Base-by-base conservation (phyloP, 1,140 invertebrate species). In the Sitodiplosis mosellana region DNA sequence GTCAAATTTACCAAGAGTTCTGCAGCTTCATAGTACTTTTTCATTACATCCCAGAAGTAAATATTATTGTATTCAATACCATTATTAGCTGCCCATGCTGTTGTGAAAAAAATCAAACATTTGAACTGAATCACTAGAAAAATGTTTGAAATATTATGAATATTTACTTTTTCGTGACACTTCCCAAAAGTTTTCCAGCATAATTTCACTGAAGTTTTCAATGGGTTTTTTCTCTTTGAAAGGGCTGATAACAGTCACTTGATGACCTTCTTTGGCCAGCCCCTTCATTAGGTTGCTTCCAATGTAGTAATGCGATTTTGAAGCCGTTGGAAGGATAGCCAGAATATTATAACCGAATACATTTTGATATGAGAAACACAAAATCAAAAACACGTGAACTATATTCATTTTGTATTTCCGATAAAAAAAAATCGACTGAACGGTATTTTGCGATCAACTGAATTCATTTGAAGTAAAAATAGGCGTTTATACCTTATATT, bases 221-320 rank as follows among this genome's bases (percentile, higher is more conserved):
- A 55, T 49, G 0, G 44, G 48, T 33, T 54, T 50, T 19, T 60
- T 59, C 47, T 63, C 54, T n/a, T 59, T 61, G 48, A 64, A 67
- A 0, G 60, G 61, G 46, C 63, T 67, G 4, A 70, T 59, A 2
- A 69, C 59, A 5, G 65, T 70, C 0, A 71, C 58, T 48, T 72
- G 57, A 53, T 72, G 71, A n/a, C 67, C 68, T 21, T 60, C 54
- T 18, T 52, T 49, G 0, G 62, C 58, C 33, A 73, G 51, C 37
- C 59, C 59, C 37, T 64, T 62, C 0, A 70, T 46, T 44, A 70
- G 58, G 6, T 54, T 21, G 36, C 73, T 61, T 51, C 77, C 76
- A 15, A 77, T 72, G 18, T 69, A 62, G 54, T 77, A 75, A 53
- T 83, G 79, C 56, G 77, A 81, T 33, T 67, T 69, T 2, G 74